phyloP scores from a whole-genome alignment of 2,113 vertebrate species.

The Arothron firmamentum region DNA sequence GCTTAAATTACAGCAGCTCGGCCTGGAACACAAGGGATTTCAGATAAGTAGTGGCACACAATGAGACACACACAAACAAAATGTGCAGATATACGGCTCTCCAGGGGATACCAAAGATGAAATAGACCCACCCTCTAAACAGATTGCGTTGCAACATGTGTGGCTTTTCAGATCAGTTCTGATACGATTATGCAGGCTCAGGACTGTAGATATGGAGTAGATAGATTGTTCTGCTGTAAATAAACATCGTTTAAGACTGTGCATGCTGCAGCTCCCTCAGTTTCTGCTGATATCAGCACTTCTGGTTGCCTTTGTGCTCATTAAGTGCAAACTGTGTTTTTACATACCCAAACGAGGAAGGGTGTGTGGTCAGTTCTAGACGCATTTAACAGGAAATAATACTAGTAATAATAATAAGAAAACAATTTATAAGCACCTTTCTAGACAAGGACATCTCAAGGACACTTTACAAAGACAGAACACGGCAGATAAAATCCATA shows the following conservation, averaged over 20 bases:
- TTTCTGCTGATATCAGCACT: slow-evolving; percentile 45
- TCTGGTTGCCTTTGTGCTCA: slow-evolving; percentile 17
- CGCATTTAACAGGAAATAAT: too few species aligned
- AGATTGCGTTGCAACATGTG: slow-evolving; percentile 54
- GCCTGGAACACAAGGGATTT: slow-evolving; percentile 27
- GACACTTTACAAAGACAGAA: too few species aligned
- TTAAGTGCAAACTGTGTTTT: slow-evolving; percentile 11
- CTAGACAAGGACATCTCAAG: too few species aligned
- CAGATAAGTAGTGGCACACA: slow-evolving; percentile 43
- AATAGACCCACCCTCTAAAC: slow-evolving; percentile 54
- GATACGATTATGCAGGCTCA: slow-evolving; percentile 58
- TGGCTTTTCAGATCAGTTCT: slow-evolving; percentile 52
- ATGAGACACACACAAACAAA: slow-evolving; percentile 11
- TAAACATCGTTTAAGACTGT: slow-evolving; percentile 4
- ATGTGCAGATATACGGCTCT: slow-evolving; percentile 24
- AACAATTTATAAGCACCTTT: too few species aligned
- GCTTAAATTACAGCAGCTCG: slow-evolving; percentile 41
- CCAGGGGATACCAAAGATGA: slow-evolving; percentile 24
- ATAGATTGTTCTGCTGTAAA: slow-evolving; percentile 45
- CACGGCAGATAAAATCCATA: too few species aligned
- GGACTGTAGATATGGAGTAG: slow-evolving; percentile 38
- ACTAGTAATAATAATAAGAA: too few species aligned
- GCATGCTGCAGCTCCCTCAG: slow-evolving; percentile 13
- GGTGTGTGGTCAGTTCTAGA: too few species aligned
- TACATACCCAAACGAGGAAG: too few species aligned